Base-by-base conservation (phyloP, 2,888 invertebrate genomes). In the Gibbula magus region DNA sequence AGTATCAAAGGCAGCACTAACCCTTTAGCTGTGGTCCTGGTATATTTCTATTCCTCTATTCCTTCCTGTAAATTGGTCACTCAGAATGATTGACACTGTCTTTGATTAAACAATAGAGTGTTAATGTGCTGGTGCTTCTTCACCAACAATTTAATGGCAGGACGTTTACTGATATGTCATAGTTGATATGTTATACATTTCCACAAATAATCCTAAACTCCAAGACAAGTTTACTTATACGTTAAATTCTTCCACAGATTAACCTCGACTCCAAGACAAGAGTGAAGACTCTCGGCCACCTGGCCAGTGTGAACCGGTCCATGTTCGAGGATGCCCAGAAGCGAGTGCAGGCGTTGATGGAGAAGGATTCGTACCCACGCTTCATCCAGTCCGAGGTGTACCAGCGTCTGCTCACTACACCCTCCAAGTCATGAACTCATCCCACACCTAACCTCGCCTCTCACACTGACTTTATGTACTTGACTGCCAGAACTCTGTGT, bases 331-430 rank as follows among this genome's bases (percentile, higher is more conserved):
- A 92, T 70, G 94, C 94, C 61, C 94, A 94, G 90, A 91, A 93
- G 83, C 91, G 94, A 79, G 93, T 94, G 73, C 94, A 94, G 86
- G 93, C 93, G 10, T 90, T 94, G 74, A 93, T 94, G 93, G 94
- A 94, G 86, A 93, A 94, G 82, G 94, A 94, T 88, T 93, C 94
- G 18, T 94, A 94, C 86, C 92, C 93, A 54, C 90, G 94, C 70
- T 94, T 94, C 88, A 91, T 94, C 22, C 93, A 94, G 85, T 94
- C 94, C 16, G 94, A 94, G 67, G 88, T 94, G 20, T 94, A 94
- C 86, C 89, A 92, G 83, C 93, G 45, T 16, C 25, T 45, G 32
- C 35, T 77, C 45, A 22, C 25, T 22, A 45, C 75, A 20, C 52
- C 25, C 52, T 25, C 45, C 25, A 39, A 75, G 22, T 51, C 51